Base-by-base conservation (phyloP, 2,888 invertebrate genomes). In the Erebia palarica region DNA sequence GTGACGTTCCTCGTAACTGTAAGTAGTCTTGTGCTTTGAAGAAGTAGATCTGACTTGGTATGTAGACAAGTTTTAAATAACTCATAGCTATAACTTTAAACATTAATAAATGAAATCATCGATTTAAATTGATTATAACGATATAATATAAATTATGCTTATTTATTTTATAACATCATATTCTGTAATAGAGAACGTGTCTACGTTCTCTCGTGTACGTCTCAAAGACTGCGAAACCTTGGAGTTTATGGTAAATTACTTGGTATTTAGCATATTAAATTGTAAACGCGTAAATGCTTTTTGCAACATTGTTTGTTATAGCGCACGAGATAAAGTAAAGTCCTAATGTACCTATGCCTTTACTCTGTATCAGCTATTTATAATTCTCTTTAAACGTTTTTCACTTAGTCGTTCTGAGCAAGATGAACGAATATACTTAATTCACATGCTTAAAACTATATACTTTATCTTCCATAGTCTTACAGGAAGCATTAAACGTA, bases 251-350 rank as follows among this genome's bases (percentile, higher is more conserved):
- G 65, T 65, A 65, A 63, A 70, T 70, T 66, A 72, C 47, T 63
- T 58, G 47, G 16, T 60, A 51, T 58, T 72, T 61, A 69, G 58
- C 64, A 70, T 68, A 72, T 61, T 72, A 61, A 69, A 72, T 21
- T 70, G 55, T 67, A 71, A 68, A 64, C 58, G 27, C 63, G 65
- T 69, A 70, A 68, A 65, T 66, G 61, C 65, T 65, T 42, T 68
- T 58, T 51, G 58, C 72, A 72, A 74, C 69, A 72, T 75, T 74
- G 72, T 75, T 55, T 69, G 47, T 63, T 49, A 63, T 63, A 63
- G 63, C 51, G 14, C 27, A 65, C 65, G 27, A 68, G 44, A 51
- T 61, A 68, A 53, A 73, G 58, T 61, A 65, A 71, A 65, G 69
- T 49, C 63, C 18, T 42, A 10, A 16, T 42, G 1, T 42, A 60